Percentiles rank a stretch among this genome's conserved stretches.
Evolutionary conservation across 2,888 invertebrate species (phyloP).

Genomic region (Pediacus dermestoides): DNA sequence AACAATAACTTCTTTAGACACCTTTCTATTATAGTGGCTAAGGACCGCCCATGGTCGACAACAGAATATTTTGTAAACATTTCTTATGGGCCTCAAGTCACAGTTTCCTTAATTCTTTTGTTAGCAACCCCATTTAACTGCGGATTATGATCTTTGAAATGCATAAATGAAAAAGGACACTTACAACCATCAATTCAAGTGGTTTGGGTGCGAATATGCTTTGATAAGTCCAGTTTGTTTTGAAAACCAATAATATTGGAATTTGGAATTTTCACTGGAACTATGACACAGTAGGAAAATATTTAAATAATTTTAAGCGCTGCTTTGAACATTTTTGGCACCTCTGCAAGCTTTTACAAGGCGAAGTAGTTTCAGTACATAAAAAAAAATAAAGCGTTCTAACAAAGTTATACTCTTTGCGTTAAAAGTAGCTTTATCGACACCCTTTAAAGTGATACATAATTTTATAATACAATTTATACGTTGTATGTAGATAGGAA

Average conservation of each 20-base stretch:
- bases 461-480: slow-evolving; percentile 46
- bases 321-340: too few relatives aligned
- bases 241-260: too few relatives aligned
- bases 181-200: too few relatives aligned
- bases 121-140: slow-evolving; percentile 1
- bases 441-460: slow-evolving; percentile 42
- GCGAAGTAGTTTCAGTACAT: too few relatives aligned
- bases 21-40: slow-evolving; percentile 5
- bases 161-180: too few relatives aligned
- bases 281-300: too few relatives aligned
- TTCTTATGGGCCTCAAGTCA: slow-evolving; percentile 5
- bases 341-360: too few relatives aligned
- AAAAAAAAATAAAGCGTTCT: slow-evolving; percentile 11
- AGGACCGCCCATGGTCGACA: slow-evolving; percentile 6
- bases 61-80: slow-evolving; percentile 6
- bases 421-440: slow-evolving; percentile 42
- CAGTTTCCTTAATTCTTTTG: slow-evolving; percentile 4
- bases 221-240: too few relatives aligned
- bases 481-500: slow-evolving; percentile 42
- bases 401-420: slow-evolving; percentile 26
- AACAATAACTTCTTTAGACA: slow-evolving; percentile 6
- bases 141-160: slow-evolving; percentile 4
- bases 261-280: too few relatives aligned
- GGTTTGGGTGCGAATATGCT: too few relatives aligned
- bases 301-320: too few relatives aligned